Percentiles rank a stretch among this genome's conserved stretches.
Evolutionary conservation across 2,797 vertebrate species (phyloP).

Genomic region (Peromyscus melanophrys): DNA sequence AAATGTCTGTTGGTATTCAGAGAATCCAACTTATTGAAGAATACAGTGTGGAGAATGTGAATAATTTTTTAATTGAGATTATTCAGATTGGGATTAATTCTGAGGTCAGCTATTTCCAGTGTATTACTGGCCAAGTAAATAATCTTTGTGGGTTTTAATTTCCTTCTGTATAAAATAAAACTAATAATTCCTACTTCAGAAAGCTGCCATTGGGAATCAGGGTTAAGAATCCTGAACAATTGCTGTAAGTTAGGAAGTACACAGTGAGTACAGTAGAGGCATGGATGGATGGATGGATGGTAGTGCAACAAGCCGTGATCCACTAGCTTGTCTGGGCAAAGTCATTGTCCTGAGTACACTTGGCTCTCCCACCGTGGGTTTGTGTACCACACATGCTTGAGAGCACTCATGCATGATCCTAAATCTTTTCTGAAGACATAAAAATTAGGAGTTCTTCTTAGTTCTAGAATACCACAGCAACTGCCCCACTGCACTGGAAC

Average conservation of each 20-base stretch:
- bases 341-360: background rate
- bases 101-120: background rate
- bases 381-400: background rate
- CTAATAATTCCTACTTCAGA: background rate
- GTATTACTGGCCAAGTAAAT: background rate
- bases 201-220: background rate
- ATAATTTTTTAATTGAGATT: background rate
- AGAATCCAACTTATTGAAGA: constrained; percentile 51
- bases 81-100: constrained; percentile 33
- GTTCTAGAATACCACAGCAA: background rate
- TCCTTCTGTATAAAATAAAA: background rate
- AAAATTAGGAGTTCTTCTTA: background rate
- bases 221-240: background rate
- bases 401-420: background rate
- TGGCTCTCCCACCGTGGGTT: background rate
- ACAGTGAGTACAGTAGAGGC: background rate
- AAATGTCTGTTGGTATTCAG: background rate
- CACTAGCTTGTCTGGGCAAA: background rate
- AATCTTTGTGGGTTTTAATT: constrained; percentile 24
- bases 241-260: background rate
- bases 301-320: background rate
- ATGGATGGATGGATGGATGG: background rate
- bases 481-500: too few species aligned
- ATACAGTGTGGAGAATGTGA: background rate
- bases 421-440: background rate